Base-by-base conservation (phyloP, 2,797 vertebrate genomes). In the Chrosomus eos region DNA sequence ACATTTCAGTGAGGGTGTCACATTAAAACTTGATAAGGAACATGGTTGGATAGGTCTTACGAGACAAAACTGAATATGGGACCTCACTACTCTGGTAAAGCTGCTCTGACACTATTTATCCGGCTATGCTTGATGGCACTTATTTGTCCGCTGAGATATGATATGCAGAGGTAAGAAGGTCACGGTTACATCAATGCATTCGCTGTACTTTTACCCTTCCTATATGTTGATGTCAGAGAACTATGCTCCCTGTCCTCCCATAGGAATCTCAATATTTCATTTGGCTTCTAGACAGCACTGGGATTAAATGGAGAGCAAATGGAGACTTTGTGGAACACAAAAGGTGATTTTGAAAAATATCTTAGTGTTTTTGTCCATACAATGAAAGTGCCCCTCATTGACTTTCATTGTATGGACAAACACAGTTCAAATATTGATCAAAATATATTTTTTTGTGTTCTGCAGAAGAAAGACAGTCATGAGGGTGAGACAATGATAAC, bases 31-130 rank as follows among this genome's bases (percentile, higher is more conserved):
- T 58, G 58, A 83, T 83, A 21, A 55, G 33, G 55, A 75, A 87
- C 45, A 87, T 60, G 73, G 82, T 83, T 75, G 71, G 53, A 80
- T 87, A 48, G 60, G n/a, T 73, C 60, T 80, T 82, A 86, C 26
- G 33, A 85, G 40, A 85, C 74, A 75, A 77, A 82, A 58, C 33
- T 21, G 73, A 79, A 85, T 80, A 85, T 53, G 43, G 83, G 68
- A 18, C 31, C 31, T 64, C 67, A 13, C 53, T 72, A 58, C 76
- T 72, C 67, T 79, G 78, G 64, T 72, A 83, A 81, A 80, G 73
- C 72, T 16, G 77, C 73, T 28, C 38, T 88, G 71, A 68, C 80
- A 51, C 31, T 87, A 82, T 88, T 88, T 84, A 85, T 88, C 76
- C 6, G 70, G 84, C 76, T 82, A 48, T 77, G 45, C 70, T 66